phyloP scores from a whole-genome alignment of 2,888 invertebrate genomes.

The Himalopsyche japonica region DNA sequence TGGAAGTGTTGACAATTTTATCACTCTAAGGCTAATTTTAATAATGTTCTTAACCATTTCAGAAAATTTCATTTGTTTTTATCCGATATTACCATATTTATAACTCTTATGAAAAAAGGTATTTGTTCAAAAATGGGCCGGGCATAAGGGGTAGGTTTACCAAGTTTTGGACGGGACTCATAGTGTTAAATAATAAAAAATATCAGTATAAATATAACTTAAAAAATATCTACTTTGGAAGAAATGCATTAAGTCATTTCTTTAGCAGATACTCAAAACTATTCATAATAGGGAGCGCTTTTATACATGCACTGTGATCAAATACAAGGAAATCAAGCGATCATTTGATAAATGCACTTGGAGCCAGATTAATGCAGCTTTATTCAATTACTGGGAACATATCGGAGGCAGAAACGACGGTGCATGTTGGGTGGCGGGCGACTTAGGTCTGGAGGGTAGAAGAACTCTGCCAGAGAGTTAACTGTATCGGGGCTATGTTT shows the following conservation, averaged over 20 bases:
- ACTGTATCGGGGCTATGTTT: background rate
- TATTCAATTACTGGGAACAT: conserved; percentile 26
- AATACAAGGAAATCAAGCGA: conserved; percentile 65
- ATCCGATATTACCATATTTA: no score
- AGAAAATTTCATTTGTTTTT: no score
- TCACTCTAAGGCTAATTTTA: no score
- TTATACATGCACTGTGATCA: conserved; percentile 55
- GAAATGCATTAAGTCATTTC: background rate
- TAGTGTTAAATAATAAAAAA: no score
- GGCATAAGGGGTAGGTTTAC: no score
- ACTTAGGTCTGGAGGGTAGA: no score
- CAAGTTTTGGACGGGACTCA: no score
- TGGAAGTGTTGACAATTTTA: no score
- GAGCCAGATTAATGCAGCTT: conserved; percentile 43
- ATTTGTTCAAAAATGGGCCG: no score
- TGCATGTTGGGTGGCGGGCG: background rate
- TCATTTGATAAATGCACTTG: conserved; percentile 62
- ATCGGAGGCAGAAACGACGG: background rate
- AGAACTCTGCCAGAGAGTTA: background rate
- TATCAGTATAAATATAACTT: no score
- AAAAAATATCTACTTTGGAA: background rate
- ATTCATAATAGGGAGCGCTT: background rate
- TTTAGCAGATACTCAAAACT: background rate
- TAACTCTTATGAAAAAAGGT: no score
- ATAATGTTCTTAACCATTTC: no score